A percentile compares a stretch with the other conserved stretches of the same genome.
Conservation (phyloP, 2,797 vertebrate genomes). For the Gallinago nigripennis region DNA sequence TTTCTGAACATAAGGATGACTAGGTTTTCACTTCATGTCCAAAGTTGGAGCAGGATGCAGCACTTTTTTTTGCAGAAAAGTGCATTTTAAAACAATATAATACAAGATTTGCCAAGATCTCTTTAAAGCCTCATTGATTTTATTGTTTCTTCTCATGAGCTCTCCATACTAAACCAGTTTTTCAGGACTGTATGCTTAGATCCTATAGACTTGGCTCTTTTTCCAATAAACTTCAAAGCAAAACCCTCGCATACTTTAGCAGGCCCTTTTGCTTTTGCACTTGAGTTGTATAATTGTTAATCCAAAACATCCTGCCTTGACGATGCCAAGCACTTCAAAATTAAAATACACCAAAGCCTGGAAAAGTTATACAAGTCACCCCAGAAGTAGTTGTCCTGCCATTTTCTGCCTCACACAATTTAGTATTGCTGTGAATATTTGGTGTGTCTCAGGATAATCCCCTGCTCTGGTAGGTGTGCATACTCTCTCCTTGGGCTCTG, state of each 20-base stretch:
- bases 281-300: slow-evolving; percentile 16
- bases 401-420: not conserved
- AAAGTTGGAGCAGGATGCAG: not conserved
- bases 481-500: not conserved
- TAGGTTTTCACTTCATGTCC: not conserved
- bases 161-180: not conserved
- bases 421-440: not conserved
- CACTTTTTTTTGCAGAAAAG: not conserved
- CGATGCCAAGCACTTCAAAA: not conserved
- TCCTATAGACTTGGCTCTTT: not conserved
- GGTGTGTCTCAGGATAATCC: not conserved
- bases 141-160: not conserved
- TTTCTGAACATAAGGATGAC: not conserved
- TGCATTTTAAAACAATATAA: not conserved
- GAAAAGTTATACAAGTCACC: not conserved
- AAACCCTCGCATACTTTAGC: not conserved
- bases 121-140: slow-evolving; percentile 28
- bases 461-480: not conserved
- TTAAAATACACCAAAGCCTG: not conserved
- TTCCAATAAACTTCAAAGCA: slow-evolving; percentile 28
- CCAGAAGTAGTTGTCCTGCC: not conserved
- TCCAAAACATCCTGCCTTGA: slow-evolving; percentile 15
- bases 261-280: slow-evolving; percentile 2
- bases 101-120: not conserved
- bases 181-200: not conserved